These are phyloP conservation scores for Actenoides hombroni DNA, from an alignment of 2,113 vertebrate genomes.

Conservation along the genomic window DNA sequence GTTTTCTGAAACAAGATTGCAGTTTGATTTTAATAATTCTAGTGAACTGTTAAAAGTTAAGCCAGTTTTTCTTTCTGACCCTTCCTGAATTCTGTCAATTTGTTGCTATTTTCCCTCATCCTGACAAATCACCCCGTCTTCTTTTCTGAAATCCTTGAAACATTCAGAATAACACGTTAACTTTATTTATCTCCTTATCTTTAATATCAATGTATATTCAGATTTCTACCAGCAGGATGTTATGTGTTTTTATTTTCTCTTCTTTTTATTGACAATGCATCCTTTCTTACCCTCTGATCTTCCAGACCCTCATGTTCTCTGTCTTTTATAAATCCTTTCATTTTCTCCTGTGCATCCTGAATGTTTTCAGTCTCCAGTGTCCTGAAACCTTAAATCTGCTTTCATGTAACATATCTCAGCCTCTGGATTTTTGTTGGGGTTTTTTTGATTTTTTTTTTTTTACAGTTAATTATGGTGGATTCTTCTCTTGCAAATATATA, in stretches of 20 bases:
- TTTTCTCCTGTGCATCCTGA: neutral
- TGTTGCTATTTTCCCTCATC: neutral
- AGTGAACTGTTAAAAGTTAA: neutral
- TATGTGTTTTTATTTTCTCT: neutral
- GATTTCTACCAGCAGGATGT: neutral
- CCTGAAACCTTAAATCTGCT: neutral
- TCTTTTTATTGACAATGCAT: neutral
- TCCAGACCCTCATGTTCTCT: neutral
- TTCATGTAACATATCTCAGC: neutral
- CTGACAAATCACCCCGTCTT: neutral
- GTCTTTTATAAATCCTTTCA: neutral
- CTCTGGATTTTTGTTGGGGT: neutral
- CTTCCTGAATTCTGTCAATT: neutral
- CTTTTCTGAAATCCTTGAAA: neutral
- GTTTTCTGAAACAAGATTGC: neutral
- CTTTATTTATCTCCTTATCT: neutral
- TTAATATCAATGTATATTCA: neutral
- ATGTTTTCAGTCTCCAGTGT: neutral
- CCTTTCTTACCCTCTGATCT: neutral
- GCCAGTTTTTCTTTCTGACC: neutral
- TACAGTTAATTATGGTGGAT: neutral
- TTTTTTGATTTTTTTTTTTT: too few species aligned
- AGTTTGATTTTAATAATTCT: neutral
- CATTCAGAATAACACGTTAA: neutral
- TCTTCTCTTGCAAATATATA: neutral